These are phyloP conservation scores for Thaumetopoea pityocampa DNA, from an alignment of 1,140 invertebrate species.

Conservation along the genomic window DNA sequence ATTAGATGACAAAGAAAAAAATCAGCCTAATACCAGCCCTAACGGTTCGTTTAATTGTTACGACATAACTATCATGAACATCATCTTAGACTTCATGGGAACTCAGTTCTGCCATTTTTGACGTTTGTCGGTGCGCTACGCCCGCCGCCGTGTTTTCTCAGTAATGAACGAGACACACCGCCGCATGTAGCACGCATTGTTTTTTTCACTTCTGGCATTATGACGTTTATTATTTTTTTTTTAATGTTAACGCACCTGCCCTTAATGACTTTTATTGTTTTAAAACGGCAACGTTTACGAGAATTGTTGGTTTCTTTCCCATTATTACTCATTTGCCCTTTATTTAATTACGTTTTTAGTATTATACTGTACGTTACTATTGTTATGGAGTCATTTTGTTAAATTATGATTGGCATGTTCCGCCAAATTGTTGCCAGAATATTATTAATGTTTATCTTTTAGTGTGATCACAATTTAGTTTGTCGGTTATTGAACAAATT, in stretches of 20 bases:
- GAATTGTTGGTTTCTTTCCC: not conserved
- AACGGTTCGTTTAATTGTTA: constrained; percentile 66
- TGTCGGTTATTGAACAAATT: too few relatives aligned
- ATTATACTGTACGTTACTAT: too few relatives aligned
- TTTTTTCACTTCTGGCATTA: constrained; percentile 22
- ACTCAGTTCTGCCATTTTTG: constrained; percentile 58
- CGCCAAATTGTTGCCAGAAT: too few relatives aligned
- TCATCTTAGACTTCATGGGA: constrained; percentile 69
- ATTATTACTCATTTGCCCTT: not conserved
- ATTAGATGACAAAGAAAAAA: not conserved
- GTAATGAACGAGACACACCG: constrained; percentile 63
- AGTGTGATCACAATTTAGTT: too few relatives aligned
- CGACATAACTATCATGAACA: constrained; percentile 47
- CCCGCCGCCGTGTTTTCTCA: constrained; percentile 47
- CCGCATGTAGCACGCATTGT: constrained; percentile 28
- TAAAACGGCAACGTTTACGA: constrained; percentile 15
- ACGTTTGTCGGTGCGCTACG: constrained; percentile 59
- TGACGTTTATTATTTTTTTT: constrained; percentile 25
- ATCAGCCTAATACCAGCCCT: constrained; percentile 1
- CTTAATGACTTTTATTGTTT: constrained; percentile 23
- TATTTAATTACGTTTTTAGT: too few relatives aligned
- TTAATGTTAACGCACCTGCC: constrained; percentile 23
- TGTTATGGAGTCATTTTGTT: too few relatives aligned
- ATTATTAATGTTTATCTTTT: too few relatives aligned
- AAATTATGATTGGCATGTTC: too few relatives aligned